phyloP scores from a whole-genome alignment of 1,140 invertebrate genomes.

The Platyura marginata region DNA sequence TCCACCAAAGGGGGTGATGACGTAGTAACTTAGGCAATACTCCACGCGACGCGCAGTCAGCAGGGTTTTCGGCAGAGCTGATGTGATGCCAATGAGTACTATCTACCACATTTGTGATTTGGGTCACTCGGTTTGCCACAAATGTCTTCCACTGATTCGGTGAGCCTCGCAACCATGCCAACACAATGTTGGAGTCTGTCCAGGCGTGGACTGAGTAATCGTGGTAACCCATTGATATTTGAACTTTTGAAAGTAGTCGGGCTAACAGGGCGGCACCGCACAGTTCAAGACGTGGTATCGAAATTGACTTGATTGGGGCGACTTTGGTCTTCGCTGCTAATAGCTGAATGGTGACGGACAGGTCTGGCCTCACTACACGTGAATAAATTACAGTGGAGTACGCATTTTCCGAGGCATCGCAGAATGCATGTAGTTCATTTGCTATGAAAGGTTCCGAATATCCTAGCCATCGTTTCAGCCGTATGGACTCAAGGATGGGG shows the following conservation, averaged over 20 bases:
- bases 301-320: conserved; percentile 19
- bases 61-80: conserved; percentile 9
- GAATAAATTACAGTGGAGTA: conserved; percentile 10
- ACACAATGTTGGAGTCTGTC: conserved; percentile 10
- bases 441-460: not conserved
- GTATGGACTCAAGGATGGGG: not conserved
- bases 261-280: not conserved
- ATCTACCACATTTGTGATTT: not conserved
- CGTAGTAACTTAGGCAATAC: not conserved
- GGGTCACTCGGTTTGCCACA: conserved; percentile 17
- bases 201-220: conserved; percentile 2
- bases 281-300: conserved; percentile 26
- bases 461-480: not conserved
- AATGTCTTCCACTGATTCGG: conserved; percentile 14
- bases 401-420: conserved; percentile 9
- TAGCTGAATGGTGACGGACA: not conserved
- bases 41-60: conserved; percentile 11
- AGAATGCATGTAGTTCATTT: conserved; percentile 10
- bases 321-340: conserved; percentile 1
- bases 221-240: not conserved
- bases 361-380: not conserved
- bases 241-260: not conserved
- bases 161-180: conserved; percentile 10
- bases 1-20: not conserved
- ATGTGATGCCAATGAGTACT: conserved; percentile 10